A percentile compares a stretch with the other conserved stretches of the same genome.
Evolutionary conservation across 2,113 vertebrate species (phyloP).

Genomic region (Brienomyrus brachyistius): DNA sequence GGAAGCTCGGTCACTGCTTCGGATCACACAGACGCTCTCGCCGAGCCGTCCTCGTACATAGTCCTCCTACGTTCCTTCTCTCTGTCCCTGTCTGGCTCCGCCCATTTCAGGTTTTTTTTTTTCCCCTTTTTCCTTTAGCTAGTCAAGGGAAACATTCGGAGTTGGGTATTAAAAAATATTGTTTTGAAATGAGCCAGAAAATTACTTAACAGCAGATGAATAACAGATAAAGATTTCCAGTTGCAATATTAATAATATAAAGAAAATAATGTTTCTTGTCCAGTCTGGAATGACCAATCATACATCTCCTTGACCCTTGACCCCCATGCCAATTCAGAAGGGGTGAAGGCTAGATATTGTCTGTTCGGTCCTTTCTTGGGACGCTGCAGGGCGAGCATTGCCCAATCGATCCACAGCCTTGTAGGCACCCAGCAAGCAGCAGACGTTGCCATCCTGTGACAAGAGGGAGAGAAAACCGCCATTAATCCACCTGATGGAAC

Average conservation of each 20-base stretch:
- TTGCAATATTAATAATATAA: slow-evolving; percentile 49
- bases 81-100: neutral
- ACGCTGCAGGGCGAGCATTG: neutral
- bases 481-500: neutral
- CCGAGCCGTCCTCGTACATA: neutral
- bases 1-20: neutral
- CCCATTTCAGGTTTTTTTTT: neutral
- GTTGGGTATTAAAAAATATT: slow-evolving; percentile 37
- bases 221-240: slow-evolving; percentile 40
- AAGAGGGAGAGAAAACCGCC: neutral
- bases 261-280: slow-evolving; percentile 32
- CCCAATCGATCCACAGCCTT: neutral
- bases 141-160: neutral
- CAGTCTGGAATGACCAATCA: neutral
- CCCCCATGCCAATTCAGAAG: neutral
- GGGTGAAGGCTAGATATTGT: neutral
- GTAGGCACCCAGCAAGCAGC: neutral
- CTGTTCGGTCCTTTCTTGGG: neutral
- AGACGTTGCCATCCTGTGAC: neutral
- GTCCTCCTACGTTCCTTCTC: neutral
- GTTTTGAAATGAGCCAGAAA: slow-evolving; percentile 51
- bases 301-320: neutral
- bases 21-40: neutral
- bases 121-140: neutral
- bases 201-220: slow-evolving; percentile 32